Percentiles rank a stretch among this genome's conserved stretches.
phyloP scores from a whole-genome alignment of 2,888 invertebrate species.

The Hyposoter didymator region DNA sequence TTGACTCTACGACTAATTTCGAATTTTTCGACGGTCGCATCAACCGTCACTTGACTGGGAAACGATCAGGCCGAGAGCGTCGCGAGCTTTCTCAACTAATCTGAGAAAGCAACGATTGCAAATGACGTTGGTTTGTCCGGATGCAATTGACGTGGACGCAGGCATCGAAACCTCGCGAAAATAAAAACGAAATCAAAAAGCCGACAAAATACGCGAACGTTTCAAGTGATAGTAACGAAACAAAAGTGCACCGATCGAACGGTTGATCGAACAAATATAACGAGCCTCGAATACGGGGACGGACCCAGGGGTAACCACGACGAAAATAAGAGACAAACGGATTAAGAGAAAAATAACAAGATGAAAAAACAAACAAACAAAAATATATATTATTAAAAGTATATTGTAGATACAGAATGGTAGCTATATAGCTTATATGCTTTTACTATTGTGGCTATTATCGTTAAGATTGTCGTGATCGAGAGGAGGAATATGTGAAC shows the following conservation, averaged over 20 bases:
- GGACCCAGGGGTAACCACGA: conserved; percentile 25
- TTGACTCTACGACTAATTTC: background rate
- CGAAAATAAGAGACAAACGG: conserved; percentile 28
- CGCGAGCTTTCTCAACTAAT: conserved; percentile 12
- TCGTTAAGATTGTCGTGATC: conserved; percentile 76
- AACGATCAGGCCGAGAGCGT: no score
- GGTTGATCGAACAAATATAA: conserved; percentile 30
- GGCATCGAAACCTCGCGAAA: conserved; percentile 56
- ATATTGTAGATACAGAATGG: conserved; percentile 77
- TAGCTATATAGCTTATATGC: conserved; percentile 84
- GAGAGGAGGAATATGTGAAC: conserved; percentile 6
- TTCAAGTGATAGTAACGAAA: conserved; percentile 18
- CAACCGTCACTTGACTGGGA: background rate
- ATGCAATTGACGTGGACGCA: background rate
- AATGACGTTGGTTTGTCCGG: background rate
- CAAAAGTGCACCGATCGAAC: conserved; percentile 53
- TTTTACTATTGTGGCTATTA: conserved; percentile 83
- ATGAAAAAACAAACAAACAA: conserved; percentile 50
- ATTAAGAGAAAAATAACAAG: conserved; percentile 29
- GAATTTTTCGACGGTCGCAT: background rate
- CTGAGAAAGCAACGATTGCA: conserved; percentile 26
- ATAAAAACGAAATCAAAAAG: background rate
- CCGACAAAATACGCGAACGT: background rate
- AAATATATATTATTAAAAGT: conserved; percentile 68
- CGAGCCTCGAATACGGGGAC: conserved; percentile 29